Conservation (phyloP, 2,888 invertebrate species). For the Sylvicola fuscatus region DNA sequence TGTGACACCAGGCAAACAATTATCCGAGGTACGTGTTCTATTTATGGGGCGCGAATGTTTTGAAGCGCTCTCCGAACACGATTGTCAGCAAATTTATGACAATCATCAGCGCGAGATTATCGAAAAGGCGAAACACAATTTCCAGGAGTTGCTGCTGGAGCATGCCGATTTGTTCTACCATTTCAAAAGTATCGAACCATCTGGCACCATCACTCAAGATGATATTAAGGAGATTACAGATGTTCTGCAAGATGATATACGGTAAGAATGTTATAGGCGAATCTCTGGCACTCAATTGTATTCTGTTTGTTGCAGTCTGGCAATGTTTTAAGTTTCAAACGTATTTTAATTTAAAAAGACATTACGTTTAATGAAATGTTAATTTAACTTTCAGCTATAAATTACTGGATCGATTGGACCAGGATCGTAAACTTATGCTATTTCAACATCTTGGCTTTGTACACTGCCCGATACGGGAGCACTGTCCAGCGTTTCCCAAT, state of each 20-base stretch:
- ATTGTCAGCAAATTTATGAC: slow-evolving; percentile 83
- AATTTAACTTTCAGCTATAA: slow-evolving; percentile 48
- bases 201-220: slow-evolving; percentile 80
- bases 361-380: neutral
- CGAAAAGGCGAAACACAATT: slow-evolving; percentile 73
- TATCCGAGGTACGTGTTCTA: slow-evolving; percentile 73
- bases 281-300: neutral
- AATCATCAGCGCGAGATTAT: slow-evolving; percentile 81
- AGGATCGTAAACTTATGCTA: slow-evolving; percentile 83
- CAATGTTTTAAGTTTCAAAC: neutral
- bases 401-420: slow-evolving; percentile 80
- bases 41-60: slow-evolving; percentile 91
- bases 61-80: slow-evolving; percentile 73
- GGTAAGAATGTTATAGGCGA: slow-evolving; percentile 30
- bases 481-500: slow-evolving; percentile 76
- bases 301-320: slow-evolving; percentile 2
- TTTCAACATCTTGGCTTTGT: slow-evolving; percentile 92
- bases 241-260: slow-evolving; percentile 76
- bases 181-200: slow-evolving; percentile 74
- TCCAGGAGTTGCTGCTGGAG: slow-evolving; percentile 80
- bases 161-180: slow-evolving; percentile 86
- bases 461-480: slow-evolving; percentile 84
- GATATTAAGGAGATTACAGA: slow-evolving; percentile 88
- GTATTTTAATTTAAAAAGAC: neutral
- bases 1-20: slow-evolving; percentile 85